Conservation (phyloP, 2,113 vertebrate species). For the Rostratula benghalensis region DNA sequence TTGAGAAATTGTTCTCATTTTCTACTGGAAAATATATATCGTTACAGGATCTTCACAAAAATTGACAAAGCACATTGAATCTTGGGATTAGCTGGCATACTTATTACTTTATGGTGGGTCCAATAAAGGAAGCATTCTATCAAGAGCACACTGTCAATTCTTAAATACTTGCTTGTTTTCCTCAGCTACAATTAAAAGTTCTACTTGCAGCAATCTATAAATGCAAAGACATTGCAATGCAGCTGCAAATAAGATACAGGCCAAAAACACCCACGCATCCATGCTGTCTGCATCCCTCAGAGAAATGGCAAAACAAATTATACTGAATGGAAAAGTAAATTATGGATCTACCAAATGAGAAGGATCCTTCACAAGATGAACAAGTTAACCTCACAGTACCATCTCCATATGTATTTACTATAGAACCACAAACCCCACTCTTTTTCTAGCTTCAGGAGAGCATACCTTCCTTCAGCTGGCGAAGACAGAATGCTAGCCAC, state of each 20-base stretch:
- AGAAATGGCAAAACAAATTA: not conserved
- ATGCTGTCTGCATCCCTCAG: not conserved
- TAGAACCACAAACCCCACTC: not conserved
- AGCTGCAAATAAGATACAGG: not conserved
- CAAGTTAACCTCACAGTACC: not conserved
- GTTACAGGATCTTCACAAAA: not conserved
- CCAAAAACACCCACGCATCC: not conserved
- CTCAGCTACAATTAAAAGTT: not conserved
- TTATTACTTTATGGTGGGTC: not conserved
- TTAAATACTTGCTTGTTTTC: not conserved
- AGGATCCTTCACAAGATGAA: not conserved
- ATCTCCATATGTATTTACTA: not conserved
- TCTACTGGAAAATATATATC: not conserved
- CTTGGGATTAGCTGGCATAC: not conserved
- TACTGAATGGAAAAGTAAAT: not conserved
- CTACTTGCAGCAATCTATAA: not conserved
- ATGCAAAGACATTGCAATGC: not conserved
- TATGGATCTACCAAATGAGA: not conserved
- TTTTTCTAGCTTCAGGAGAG: not conserved
- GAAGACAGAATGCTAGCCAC: constrained; percentile 51
- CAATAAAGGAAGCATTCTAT: not conserved
- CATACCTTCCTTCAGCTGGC: constrained; percentile 57
- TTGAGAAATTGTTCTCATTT: not conserved
- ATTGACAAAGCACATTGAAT: not conserved
- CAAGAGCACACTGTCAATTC: not conserved